These are phyloP conservation scores for Pyrrhosoma nymphula DNA, from an alignment of 2,888 invertebrate genomes.

Conservation along the genomic window DNA sequence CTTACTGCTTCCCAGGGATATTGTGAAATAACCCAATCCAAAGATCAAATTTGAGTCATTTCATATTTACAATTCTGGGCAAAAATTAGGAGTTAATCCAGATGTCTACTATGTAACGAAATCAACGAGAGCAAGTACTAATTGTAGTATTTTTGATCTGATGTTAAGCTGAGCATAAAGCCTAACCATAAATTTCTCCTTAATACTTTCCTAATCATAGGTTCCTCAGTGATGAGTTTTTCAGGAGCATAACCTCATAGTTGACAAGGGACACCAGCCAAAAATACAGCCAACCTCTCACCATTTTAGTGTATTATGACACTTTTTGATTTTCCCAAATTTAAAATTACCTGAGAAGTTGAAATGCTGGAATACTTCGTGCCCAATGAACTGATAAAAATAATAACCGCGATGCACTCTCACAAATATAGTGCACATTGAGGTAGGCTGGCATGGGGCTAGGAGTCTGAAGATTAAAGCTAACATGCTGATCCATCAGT, in stretches of 20 bases:
- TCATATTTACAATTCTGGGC: background rate
- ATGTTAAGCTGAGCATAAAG: background rate
- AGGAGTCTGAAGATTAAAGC: constrained; percentile 87
- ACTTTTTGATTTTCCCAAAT: background rate
- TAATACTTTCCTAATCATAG: background rate
- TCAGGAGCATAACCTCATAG: background rate
- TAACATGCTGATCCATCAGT: constrained; percentile 84
- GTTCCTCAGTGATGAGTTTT: background rate
- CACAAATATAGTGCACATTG: constrained; percentile 96
- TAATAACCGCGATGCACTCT: constrained; percentile 94
- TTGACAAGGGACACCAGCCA: no score
- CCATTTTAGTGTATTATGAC: background rate
- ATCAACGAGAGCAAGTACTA: background rate
- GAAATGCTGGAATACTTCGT: constrained; percentile 90
- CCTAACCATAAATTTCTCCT: background rate
- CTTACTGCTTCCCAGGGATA: background rate
- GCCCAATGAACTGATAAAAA: constrained; percentile 96
- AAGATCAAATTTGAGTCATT: constrained; percentile 57
- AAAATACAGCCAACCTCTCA: background rate
- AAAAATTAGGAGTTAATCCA: background rate
- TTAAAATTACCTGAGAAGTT: constrained; percentile 84
- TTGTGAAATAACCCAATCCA: constrained; percentile 57
- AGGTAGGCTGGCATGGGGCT: constrained; percentile 92
- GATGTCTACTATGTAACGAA: background rate
- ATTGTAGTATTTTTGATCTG: no score